phyloP scores from a whole-genome alignment of 2,113 vertebrate species.

The Orientallactaga bullata region DNA sequence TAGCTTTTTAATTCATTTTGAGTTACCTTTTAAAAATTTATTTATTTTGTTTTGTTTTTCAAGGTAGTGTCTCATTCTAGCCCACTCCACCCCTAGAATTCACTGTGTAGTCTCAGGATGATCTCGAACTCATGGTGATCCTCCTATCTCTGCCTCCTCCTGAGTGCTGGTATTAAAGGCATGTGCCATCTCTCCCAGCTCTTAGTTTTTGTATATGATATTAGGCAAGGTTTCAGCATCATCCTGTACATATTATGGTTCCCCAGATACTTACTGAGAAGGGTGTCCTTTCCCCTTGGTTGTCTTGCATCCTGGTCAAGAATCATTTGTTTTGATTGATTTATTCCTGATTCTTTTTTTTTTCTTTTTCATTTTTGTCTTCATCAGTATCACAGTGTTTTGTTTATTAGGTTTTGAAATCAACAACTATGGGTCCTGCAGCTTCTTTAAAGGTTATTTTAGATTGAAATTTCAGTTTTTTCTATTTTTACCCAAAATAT shows the following conservation, averaged over 20 bases:
- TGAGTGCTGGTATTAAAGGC: too few relatives aligned
- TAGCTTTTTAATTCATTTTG: neutral
- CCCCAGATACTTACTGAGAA: too few relatives aligned
- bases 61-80: too few relatives aligned
- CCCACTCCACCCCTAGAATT: too few relatives aligned
- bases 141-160: too few relatives aligned
- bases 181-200: too few relatives aligned
- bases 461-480: neutral
- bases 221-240: neutral
- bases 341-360: neutral
- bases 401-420: conserved; percentile 15
- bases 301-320: neutral
- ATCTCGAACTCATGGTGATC: too few relatives aligned
- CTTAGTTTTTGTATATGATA: too few relatives aligned
- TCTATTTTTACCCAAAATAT: neutral
- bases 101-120: too few relatives aligned
- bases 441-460: neutral
- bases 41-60: too few relatives aligned
- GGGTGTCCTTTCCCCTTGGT: neutral
- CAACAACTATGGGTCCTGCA: neutral
- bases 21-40: neutral
- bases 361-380: neutral
- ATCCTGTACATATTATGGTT: neutral
- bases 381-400: neutral
- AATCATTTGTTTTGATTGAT: neutral